Conservation (phyloP, 2,113 vertebrate genomes). For the Corvus hawaiiensis region DNA sequence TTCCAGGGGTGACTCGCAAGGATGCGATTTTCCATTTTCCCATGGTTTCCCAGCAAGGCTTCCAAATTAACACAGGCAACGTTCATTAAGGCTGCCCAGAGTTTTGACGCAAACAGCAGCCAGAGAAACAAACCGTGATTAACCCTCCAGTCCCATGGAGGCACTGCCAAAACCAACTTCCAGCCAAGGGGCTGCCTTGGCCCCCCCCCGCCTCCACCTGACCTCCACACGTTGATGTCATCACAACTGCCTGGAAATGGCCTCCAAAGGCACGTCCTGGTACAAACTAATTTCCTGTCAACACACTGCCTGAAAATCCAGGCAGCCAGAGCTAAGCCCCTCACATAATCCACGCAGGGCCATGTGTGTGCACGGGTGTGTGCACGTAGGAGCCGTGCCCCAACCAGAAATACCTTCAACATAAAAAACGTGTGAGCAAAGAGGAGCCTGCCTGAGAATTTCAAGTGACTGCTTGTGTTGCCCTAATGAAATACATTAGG, state of each 20-base stretch:
- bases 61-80: slow-evolving; percentile 32
- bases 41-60: slow-evolving; percentile 47
- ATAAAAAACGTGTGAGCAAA: neutral
- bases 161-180: slow-evolving; percentile 25
- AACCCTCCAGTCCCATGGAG: slow-evolving; percentile 4
- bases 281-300: slow-evolving; percentile 62
- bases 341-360: neutral
- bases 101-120: slow-evolving; percentile 27
- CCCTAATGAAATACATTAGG: neutral
- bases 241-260: slow-evolving; percentile 17
- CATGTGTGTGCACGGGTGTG: neutral
- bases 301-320: slow-evolving; percentile 21
- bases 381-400: neutral
- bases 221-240: slow-evolving; percentile 3
- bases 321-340: neutral
- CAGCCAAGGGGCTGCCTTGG: neutral
- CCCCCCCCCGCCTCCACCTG: neutral
- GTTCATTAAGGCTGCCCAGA: slow-evolving; percentile 18
- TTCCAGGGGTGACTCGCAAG: neutral
- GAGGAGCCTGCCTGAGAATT: neutral
- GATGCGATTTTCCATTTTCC: slow-evolving; percentile 24
- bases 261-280: slow-evolving; percentile 39
- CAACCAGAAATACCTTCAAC: neutral
- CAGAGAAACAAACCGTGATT: slow-evolving; percentile 16
- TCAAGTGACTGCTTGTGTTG: neutral